phyloP scores from a whole-genome alignment of 1,140 invertebrate species.

The Drosophila arawakana region DNA sequence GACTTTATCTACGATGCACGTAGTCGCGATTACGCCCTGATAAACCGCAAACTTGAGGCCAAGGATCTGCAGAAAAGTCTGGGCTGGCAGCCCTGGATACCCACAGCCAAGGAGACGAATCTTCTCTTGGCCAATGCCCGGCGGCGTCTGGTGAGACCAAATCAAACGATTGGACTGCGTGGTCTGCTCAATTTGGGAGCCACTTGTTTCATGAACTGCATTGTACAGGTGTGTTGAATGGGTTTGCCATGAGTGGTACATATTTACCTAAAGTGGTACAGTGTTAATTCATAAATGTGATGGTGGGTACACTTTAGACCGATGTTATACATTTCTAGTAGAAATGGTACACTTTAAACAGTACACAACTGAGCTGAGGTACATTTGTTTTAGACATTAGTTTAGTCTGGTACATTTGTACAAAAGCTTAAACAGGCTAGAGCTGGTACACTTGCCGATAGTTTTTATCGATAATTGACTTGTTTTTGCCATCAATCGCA shows the following conservation, averaged over 20 bases:
- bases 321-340: no score
- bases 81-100: conserved; percentile 92
- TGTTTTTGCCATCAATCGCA: conserved; percentile 56
- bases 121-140: conserved; percentile 90
- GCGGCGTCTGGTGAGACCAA: conserved; percentile 90
- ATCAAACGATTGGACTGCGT: conserved; percentile 94
- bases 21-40: conserved; percentile 87
- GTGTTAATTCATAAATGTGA: not conserved
- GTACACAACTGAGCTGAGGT: no score
- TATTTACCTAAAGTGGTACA: not conserved
- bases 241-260: not conserved
- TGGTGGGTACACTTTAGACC: not conserved
- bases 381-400: no score
- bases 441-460: not conserved
- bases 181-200: conserved; percentile 98
- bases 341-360: no score
- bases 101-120: conserved; percentile 90
- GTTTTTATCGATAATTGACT: conserved; percentile 8
- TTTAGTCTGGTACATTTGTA: no score
- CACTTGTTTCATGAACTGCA: conserved; percentile 99
- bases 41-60: conserved; percentile 86
- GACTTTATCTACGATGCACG: conserved; percentile 96
- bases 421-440: no score
- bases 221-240: conserved; percentile 90
- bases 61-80: conserved; percentile 89